phyloP scores from a whole-genome alignment of 2,888 invertebrate species.

The Petrophora chlorosata region DNA sequence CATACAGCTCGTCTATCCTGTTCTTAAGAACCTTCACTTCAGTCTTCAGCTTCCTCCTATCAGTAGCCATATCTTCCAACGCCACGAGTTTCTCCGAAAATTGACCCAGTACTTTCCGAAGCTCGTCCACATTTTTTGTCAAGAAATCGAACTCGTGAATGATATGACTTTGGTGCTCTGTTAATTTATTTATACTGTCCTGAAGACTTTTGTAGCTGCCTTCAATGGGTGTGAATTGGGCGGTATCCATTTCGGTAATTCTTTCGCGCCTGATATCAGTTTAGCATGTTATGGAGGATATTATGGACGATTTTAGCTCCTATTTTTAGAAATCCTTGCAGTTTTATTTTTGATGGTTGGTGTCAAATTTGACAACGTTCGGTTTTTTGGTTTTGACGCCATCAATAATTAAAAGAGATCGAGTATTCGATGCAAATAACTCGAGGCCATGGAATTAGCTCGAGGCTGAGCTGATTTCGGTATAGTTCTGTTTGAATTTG shows the following conservation, averaged over 20 bases:
- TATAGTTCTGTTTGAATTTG: no score
- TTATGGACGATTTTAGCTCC: background rate
- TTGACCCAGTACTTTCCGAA: constrained; percentile 50
- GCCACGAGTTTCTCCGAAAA: constrained; percentile 57
- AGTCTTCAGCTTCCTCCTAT: constrained; percentile 52
- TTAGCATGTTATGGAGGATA: constrained; percentile 24
- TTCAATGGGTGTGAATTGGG: constrained; percentile 1
- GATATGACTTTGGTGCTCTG: constrained; percentile 54
- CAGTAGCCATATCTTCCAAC: constrained; percentile 56
- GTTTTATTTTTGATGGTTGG: no score
- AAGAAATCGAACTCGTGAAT: constrained; percentile 61
- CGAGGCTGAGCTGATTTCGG: no score
- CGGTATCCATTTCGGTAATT: constrained; percentile 20
- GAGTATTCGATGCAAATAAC: no score
- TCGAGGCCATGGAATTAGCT: no score
- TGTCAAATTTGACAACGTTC: constrained; percentile 7
- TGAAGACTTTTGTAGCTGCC: constrained; percentile 42
- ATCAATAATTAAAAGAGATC: background rate
- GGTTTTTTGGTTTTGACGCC: background rate
- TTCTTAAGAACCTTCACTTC: constrained; percentile 61
- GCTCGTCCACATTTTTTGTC: constrained; percentile 59
- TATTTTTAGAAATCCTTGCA: background rate
- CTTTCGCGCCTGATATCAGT: constrained; percentile 10
- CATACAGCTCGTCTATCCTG: constrained; percentile 66
- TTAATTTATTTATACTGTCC: constrained; percentile 58